Base-by-base conservation (phyloP, 37 sponge, comb jelly and placozoan genomes). In the Lycopodina hypogea region DNA sequence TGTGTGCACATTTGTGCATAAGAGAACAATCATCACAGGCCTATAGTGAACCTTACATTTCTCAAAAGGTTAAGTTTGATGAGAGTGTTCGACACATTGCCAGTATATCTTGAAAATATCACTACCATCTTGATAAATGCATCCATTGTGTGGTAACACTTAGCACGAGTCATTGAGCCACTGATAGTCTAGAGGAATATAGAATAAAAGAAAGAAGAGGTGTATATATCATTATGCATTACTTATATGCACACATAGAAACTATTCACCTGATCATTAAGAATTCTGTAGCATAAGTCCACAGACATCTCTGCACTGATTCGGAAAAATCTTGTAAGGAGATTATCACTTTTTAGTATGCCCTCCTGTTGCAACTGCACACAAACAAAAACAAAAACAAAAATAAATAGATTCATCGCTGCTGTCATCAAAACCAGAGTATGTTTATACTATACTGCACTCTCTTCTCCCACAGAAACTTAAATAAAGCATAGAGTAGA, bases 131-230 rank as follows among this genome's bases (percentile, higher is more conserved):
- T 93, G 34, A 93, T 94, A 87, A 95, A 99, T 34, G 94, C 97
- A 83, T 99, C 99, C 93, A 99, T 94, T 19, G 95, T 96, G 78
- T 99, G 97, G 84, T 96, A 99, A 76, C 96, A 93, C 89, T 96
- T 96, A 29, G 94, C 92, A 18, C 97, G 80, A 3, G 94, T 80
- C 88, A 96, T 77, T 21, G 89, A 77, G 2, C 82, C 58, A 71
- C 58, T 92, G 52, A 87, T 87, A 40, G 79, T 66, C 90, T 90
- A 36, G 1, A 56, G 34, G 45, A 7, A 11, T 30, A 18, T 1
- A 53, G 81, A 33, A 42, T 15, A 41, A 59, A 72, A 51, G 53
- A 42, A 62, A 42, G 35, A 34, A 17, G 45, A 58, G 26, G 57
- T 14, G 4, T 4, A 37, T 29, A 67, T 24, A 6, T 14, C 68